Percentiles rank a stretch among this genome's conserved stretches.
These are phyloP conservation scores for Gastrophysa polygoni DNA, from an alignment of 2,888 invertebrate genomes.

Conservation along the genomic window DNA sequence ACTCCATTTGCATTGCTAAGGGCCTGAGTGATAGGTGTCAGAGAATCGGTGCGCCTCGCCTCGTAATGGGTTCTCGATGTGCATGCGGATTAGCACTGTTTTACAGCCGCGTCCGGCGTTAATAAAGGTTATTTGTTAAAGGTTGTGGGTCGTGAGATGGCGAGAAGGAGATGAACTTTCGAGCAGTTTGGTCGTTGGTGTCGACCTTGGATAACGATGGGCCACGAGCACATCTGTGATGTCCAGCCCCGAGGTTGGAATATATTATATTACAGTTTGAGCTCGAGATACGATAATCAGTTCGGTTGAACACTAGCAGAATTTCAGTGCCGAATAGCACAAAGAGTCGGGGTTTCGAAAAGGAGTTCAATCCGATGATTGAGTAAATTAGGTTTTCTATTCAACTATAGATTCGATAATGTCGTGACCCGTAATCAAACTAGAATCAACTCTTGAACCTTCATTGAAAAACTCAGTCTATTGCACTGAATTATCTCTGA, in stretches of 20 bases:
- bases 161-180: background rate
- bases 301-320: no score
- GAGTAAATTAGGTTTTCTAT: no score
- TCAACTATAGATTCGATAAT: no score
- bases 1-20: conserved; percentile 52
- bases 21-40: conserved; percentile 53
- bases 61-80: conserved; percentile 46
- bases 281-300: no score
- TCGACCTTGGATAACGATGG: background rate
- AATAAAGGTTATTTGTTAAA: conserved; percentile 20
- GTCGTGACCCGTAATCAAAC: no score
- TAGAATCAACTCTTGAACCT: no score
- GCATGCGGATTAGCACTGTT: conserved; percentile 37
- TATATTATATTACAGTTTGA: no score
- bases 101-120: conserved; percentile 31
- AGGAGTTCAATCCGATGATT: no score
- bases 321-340: no score
- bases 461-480: no score
- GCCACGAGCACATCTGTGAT: background rate
- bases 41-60: conserved; percentile 46
- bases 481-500: no score
- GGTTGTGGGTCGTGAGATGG: conserved; percentile 12
- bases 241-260: background rate
- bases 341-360: no score
- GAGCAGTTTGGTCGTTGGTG: background rate